Evolutionary conservation across 2,113 vertebrate genomes (phyloP).

Genomic region (Ancistrus triradiatus): DNA sequence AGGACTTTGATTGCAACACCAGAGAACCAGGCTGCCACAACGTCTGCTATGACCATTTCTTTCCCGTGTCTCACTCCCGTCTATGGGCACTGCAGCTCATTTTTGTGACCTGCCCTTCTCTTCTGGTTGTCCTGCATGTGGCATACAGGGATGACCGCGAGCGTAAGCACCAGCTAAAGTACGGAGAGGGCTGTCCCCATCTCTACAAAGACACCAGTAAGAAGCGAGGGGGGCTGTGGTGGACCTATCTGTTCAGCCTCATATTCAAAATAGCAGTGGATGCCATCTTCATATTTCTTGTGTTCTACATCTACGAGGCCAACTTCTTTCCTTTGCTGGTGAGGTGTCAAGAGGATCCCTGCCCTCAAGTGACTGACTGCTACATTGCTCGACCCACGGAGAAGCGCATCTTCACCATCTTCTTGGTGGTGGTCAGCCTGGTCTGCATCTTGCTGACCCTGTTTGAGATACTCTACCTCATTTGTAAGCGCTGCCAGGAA

Average conservation of each 20-base stretch:
- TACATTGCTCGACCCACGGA: conserved; percentile 84
- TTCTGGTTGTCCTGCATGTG: conserved; percentile 87
- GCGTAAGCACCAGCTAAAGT: conserved; percentile 59
- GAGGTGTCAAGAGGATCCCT: conserved; percentile 73
- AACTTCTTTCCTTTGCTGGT: conserved; percentile 77
- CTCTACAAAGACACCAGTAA: conserved; percentile 73
- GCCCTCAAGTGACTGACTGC: conserved; percentile 85
- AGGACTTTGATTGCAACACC: conserved; percentile 88
- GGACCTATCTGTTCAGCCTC: conserved; percentile 87
- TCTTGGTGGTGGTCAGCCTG: conserved; percentile 78
- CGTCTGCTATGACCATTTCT: conserved; percentile 84
- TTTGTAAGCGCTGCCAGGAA: conserved; percentile 75
- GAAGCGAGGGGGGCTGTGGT: conserved; percentile 87
- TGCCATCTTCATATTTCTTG: conserved; percentile 73
- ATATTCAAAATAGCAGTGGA: conserved; percentile 79
- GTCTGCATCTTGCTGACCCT: conserved; percentile 80
- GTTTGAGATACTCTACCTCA: conserved; percentile 75
- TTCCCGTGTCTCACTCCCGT: conserved; percentile 81
- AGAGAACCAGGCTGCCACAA: conserved; percentile 84
- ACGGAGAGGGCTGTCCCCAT: conserved; percentile 46
- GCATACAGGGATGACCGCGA: conserved; percentile 78
- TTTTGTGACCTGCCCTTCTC: conserved; percentile 86
- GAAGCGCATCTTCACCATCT: conserved; percentile 87
- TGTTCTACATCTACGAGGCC: conserved; percentile 75
- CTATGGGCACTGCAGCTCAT: conserved; percentile 94